Evolutionary conservation across 53 echinoderm and acorn worm species (phyloP), one percentile per base, ranked within the genome.

Genomic region (Stichopus horrens): DNA sequence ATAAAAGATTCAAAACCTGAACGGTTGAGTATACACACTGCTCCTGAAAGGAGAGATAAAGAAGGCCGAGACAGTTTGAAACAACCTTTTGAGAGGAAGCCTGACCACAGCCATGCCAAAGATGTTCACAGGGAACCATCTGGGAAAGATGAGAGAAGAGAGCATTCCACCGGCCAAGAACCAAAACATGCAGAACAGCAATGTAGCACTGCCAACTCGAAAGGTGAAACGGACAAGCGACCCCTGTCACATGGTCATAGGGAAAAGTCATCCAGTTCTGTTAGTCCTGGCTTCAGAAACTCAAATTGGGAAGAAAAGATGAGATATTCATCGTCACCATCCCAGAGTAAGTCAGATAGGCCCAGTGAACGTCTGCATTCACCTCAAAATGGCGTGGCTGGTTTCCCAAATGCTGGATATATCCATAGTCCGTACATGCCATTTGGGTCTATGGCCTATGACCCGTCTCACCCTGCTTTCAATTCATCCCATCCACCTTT

Each of bases 381-480:
- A 79, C 89, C 92, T 19, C 88, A 90, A 23, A 93, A 93, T 21
- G 74, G 87, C 8, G 14, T 87, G 10, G 54, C 52, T 55, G 57
- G 87, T 9, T 87, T 52, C 87, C 74, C 87, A 7, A 66, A 63
- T 65, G 55, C 74, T 57, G 90, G 90, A 19, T 88, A 68, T 23
- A 51, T 90, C 83, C 90, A 68, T 59, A 59, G 23, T 7, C 90
- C 86, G 21, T 91, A 93, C 16, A 83, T 90, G 16, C 93, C 92
- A 10, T 94, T 90, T 91, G 96, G 94, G 19, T 74, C 96, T 8
- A 92, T 95, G 75, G 92, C 95, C 6, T 93, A 89, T 75, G 96
- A 95, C 67, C 95, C 96, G 4, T 88, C 86, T 76, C 96, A 96
- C 65, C 94, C 96, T 53, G 92, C 96, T 81, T 96, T 91, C 88